Base-by-base conservation (phyloP, 92 coral and sea anemone genomes). In the Phymanthus crucifer region DNA sequence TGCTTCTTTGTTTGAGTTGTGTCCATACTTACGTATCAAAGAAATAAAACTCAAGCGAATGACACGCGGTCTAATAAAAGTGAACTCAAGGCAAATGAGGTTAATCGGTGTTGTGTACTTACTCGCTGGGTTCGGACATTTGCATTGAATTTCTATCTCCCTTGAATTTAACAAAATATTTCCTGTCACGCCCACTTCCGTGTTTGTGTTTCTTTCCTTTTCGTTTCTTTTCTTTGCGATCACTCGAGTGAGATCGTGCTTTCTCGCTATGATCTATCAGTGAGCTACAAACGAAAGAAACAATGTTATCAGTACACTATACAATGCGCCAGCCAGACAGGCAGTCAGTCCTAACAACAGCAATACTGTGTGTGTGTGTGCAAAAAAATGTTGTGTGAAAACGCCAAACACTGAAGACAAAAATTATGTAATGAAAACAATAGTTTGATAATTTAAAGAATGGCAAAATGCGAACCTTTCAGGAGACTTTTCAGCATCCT, bases 71-170 rank as follows among this genome's bases (percentile, higher is more conserved):
- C n/a, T n/a, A n/a, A n/a, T n/a, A n/a, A n/a, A n/a, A n/a, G n/a
- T n/a, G n/a, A n/a, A n/a, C n/a, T n/a, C n/a, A n/a, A n/a, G n/a
- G n/a, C n/a, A n/a, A n/a, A n/a, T n/a, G n/a, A n/a, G n/a, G n/a
- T n/a, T n/a, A n/a, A n/a, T n/a, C n/a, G n/a, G n/a, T n/a, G n/a
- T n/a, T n/a, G n/a, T 43, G 48, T 54, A 84, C 83, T 77, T 84
- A 84, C 83, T 84, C 83, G 78, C 83, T 84, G 6, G 83, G 87
- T 34, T 82, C 83, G 31, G 81, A 84, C 73, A 78, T 58, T 38
- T 48, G 76, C 61, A 71, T n/a, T 36, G 71, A 78, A 58, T 66
- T 73, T 70, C 80, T 84, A 50, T 84, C 76, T 71, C 79, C 83
- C 32, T 52, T 80, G 61, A 72, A 72, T 32, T 84, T 78, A n/a